Base-by-base conservation (phyloP, 2,888 invertebrate genomes). In the Aphodius granarius region DNA sequence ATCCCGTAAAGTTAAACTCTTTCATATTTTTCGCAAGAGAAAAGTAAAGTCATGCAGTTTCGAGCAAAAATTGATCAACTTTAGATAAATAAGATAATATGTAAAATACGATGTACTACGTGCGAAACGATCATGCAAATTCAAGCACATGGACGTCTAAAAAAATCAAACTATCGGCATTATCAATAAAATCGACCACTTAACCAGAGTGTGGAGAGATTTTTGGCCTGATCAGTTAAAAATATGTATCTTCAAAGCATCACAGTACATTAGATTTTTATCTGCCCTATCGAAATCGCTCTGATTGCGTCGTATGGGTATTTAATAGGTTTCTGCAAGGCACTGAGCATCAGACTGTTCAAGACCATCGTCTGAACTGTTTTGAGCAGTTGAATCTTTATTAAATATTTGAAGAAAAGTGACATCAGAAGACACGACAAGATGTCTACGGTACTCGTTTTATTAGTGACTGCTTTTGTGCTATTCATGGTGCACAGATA, bases 361-460 rank as follows among this genome's bases (percentile, higher is more conserved):
- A 43, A 43, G 43, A 43, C 43, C 43, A 43, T 43, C 43, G 43
- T 43, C 43, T 43, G 6, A 43, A 43, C 43, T 9, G 43, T 43
- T n/a, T 43, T 13, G 43, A 43, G 9, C 43, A 43, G 71, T 17
- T 63, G 6, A 0, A 72, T 63, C 2, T 43, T 43, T 43, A 43
- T 19, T 72, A 63, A 20, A 72, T 5, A 16, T 17, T n/a, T 80
- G 22, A 22, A 0, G 0, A 3, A 16, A 15, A 22, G 43, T 71
- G 22, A 13, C 43, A 71, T 23, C 18, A 23, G 18, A 15, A 70
- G 20, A 22, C 16, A 43, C 19, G 4, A 15, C 17, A 76, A 62
- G 43, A 76, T 76, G 76, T 74, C 64, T 21, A 72, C 64, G 62
- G 76, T 65, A 13, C 21, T 72, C 18, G 63, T 74, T 43, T 72